Percentiles rank a stretch among this genome's conserved stretches.
Conservation (phyloP, 2,888 invertebrate genomes). For the Melanchra persicariae region DNA sequence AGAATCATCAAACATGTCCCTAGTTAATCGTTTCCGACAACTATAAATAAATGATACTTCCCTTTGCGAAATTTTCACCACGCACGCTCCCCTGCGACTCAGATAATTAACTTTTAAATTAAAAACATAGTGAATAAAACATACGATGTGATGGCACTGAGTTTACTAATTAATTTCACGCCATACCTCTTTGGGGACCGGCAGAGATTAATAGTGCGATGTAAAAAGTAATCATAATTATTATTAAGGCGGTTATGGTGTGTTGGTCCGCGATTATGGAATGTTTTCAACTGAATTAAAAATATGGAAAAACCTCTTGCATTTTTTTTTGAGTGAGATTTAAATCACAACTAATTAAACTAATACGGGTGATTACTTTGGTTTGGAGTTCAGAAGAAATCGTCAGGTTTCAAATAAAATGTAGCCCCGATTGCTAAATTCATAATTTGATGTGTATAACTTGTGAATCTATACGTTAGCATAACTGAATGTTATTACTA, state of each 20-base stretch:
- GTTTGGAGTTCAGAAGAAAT: background rate
- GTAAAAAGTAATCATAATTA: constrained; percentile 42
- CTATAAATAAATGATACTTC: constrained; percentile 48
- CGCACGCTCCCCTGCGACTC: constrained; percentile 37
- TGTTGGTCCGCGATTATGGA: background rate
- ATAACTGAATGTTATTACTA: too few species aligned
- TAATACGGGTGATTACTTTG: background rate
- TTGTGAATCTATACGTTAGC: too few species aligned
- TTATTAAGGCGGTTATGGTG: constrained; percentile 12
- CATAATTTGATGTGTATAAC: too few species aligned
- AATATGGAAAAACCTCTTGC: background rate
- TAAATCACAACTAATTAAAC: background rate
- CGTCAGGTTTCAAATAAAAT: too few species aligned
- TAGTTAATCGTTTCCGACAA: constrained; percentile 32
- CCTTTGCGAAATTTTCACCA: constrained; percentile 40
- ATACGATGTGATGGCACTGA: constrained; percentile 47
- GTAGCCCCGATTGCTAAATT: too few species aligned
- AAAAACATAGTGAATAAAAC: constrained; percentile 69
- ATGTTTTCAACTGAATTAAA: constrained; percentile 7
- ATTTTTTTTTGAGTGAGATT: background rate
- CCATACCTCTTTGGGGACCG: constrained; percentile 23
- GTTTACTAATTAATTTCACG: constrained; percentile 58
- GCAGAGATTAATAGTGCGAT: constrained; percentile 56
- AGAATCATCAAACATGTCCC: background rate
- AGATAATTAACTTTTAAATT: constrained; percentile 71